These are phyloP conservation scores for Rhagoletis zephyria DNA, from an alignment of 1,140 invertebrate genomes.

Conservation along the genomic window DNA sequence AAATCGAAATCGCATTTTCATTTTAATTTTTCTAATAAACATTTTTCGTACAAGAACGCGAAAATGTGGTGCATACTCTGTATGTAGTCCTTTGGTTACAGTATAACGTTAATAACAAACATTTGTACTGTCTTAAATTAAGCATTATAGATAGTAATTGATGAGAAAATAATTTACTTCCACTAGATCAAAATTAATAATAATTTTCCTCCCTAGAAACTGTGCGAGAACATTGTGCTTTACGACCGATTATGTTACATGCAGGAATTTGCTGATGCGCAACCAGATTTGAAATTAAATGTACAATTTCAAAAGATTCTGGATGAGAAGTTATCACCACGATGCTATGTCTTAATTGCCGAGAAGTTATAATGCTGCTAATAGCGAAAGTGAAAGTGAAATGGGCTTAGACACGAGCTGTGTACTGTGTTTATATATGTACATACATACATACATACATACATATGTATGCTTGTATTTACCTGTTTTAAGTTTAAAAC, in stretches of 20 bases:
- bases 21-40: too few species aligned
- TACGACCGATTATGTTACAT: constrained; percentile 80
- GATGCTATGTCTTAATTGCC: constrained; percentile 76
- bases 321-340: constrained; percentile 76
- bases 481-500: not conserved
- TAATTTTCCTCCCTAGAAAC: constrained; percentile 70
- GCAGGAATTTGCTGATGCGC: constrained; percentile 73
- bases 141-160: too few species aligned
- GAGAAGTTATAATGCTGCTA: constrained; percentile 63
- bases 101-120: too few species aligned
- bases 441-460: not conserved
- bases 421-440: too few species aligned
- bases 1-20: too few species aligned
- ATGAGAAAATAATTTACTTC: too few species aligned
- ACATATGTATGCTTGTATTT: constrained; percentile 13
- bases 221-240: constrained; percentile 81
- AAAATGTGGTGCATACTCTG: too few species aligned
- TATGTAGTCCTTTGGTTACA: too few species aligned
- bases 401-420: not conserved
- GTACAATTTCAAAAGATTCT: constrained; percentile 76
- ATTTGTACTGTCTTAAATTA: too few species aligned
- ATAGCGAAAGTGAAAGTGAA: constrained; percentile 32
- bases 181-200: not conserved
- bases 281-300: constrained; percentile 69
- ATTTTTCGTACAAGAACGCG: too few species aligned